phyloP scores from a whole-genome alignment of 2,797 vertebrate genomes.

The Mormyrops boulengeri region DNA sequence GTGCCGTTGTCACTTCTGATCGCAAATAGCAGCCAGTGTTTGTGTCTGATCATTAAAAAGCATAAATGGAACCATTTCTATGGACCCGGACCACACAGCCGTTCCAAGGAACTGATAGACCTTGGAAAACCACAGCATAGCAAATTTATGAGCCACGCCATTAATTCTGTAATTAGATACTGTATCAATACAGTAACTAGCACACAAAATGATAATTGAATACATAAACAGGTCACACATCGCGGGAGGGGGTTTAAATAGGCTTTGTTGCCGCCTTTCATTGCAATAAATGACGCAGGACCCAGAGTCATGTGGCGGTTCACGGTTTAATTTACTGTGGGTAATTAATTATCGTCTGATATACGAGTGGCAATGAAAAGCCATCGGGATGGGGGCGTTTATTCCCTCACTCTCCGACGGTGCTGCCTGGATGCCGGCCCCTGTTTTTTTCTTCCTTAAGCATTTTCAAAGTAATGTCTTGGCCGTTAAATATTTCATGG shows the following conservation, averaged over 20 bases:
- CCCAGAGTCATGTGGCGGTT: constrained; percentile 39
- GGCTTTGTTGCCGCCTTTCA: constrained; percentile 30
- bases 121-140: constrained; percentile 8
- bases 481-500: constrained; percentile 63
- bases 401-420: constrained; percentile 28
- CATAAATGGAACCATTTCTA: background rate
- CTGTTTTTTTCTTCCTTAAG: constrained; percentile 46
- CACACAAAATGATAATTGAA: constrained; percentile 22
- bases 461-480: constrained; percentile 55
- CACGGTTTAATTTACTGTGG: constrained; percentile 55
- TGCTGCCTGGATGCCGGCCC: constrained; percentile 20
- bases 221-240: constrained; percentile 18
- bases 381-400: constrained; percentile 49
- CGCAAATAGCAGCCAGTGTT: background rate
- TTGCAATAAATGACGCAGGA: constrained; percentile 45
- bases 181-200: constrained; percentile 19
- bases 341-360: constrained; percentile 55
- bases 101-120: background rate
- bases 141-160: constrained; percentile 16
- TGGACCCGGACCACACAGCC: background rate
- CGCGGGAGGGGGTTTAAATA: background rate
- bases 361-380: constrained; percentile 52
- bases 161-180: constrained; percentile 21
- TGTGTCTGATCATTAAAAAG: background rate
- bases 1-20: background rate